Base-by-base conservation (phyloP, 2,888 invertebrate genomes). In the Meiosimyza decipiens region DNA sequence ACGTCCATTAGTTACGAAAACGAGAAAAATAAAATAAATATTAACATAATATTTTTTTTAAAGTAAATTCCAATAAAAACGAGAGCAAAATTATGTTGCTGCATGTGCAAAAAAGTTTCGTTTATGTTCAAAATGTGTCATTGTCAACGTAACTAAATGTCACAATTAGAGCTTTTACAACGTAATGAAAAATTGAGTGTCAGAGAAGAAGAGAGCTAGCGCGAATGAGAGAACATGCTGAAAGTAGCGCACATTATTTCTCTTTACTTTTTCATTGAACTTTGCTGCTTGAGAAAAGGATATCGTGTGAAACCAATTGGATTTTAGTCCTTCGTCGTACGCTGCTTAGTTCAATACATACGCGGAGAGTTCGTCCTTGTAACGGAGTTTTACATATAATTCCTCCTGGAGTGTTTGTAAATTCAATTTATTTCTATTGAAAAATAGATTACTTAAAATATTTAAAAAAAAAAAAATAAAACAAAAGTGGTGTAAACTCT, bases 281-380 rank as follows among this genome's bases (percentile, higher is more conserved):
- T 40, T 9, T 9, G 40, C 9, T 40, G 40, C 40, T 40, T 9
- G 0, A 2, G 6, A 40, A 40, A 40, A 40, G 40, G 40, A 40
- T 40, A 40, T 40, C 40, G 40, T 40, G 40, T 2, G 9, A 40
- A 7, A 40, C 28, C 59, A 50, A 59, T 22, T 28, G 59, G n/a
- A 18, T 33, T 57, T 68, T 59, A 68, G 68, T 68, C 68, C 68
- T 68, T 68, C 68, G 59, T 68, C 49, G 68, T 51, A 50, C 22
- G 68, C 50, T 59, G 22, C 16, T 50, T 11, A 68, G 59, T 68
- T 33, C 9, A 6, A 59, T 59, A 47, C 40, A 50, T 18, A 59
- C 66, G 50, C 50, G 57, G 50, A 59, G 50, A 40, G 40, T 40
- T 40, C 40, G 40, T 40, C 40, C 40, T 40, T 40, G 9, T 40